A percentile compares a stretch with the other conserved stretches of the same genome.
phyloP scores from a whole-genome alignment of 2,113 vertebrate species.

The Hucho hucho region DNA sequence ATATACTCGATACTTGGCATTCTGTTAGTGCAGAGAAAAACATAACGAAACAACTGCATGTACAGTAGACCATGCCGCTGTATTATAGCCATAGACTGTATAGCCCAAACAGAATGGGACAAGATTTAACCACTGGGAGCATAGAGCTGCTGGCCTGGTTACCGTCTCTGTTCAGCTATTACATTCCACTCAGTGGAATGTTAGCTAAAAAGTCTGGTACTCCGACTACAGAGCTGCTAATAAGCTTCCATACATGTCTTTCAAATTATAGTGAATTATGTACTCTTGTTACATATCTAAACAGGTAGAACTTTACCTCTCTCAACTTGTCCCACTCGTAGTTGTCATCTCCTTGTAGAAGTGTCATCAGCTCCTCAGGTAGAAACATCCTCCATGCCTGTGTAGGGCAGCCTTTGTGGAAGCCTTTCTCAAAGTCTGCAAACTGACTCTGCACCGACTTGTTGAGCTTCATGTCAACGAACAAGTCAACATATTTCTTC shows the following conservation, averaged over 20 bases:
- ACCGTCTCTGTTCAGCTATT: neutral
- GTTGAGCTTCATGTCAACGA: slow-evolving; percentile 62
- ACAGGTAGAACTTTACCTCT: slow-evolving; percentile 23
- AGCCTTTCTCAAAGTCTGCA: slow-evolving; percentile 58
- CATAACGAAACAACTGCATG: neutral
- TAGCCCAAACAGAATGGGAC: no score
- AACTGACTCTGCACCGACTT: slow-evolving; percentile 58
- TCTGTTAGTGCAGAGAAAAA: slow-evolving; percentile 47
- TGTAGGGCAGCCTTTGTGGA: slow-evolving; percentile 61
- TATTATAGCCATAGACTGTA: neutral
- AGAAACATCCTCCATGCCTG: slow-evolving; percentile 57
- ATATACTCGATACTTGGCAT: accelerated
- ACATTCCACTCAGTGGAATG: no score
- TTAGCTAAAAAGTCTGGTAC: neutral
- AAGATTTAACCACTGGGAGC: neutral
- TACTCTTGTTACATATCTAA: no score
- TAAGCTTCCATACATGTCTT: slow-evolving; percentile 49
- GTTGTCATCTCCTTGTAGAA: slow-evolving; percentile 51
- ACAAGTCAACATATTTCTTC: slow-evolving; percentile 67
- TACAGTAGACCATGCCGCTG: no score
- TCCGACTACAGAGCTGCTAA: no score
- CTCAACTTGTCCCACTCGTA: slow-evolving; percentile 63
- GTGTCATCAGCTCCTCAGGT: slow-evolving; percentile 57
- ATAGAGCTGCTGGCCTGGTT: neutral
- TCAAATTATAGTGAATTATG: neutral